Conservation (phyloP, 2,888 invertebrate genomes). For the Nymphalis c-album region DNA sequence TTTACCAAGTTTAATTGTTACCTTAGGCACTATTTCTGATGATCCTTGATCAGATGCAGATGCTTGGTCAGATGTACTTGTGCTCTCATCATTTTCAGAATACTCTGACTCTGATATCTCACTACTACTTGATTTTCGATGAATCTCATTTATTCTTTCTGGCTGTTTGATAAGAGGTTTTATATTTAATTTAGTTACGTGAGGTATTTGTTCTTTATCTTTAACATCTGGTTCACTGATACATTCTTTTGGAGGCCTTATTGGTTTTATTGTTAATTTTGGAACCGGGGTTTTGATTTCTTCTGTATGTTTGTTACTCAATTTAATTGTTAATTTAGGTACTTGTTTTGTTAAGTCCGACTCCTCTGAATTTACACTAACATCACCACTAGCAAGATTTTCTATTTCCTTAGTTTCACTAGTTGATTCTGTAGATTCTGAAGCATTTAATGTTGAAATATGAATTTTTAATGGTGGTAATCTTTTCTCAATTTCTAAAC, state of each 20-base stretch:
- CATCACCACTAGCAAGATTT: slow-evolving; percentile 45
- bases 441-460: slow-evolving; percentile 45
- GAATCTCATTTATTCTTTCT: slow-evolving; percentile 71
- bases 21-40: slow-evolving; percentile 69
- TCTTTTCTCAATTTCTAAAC: slow-evolving; percentile 20
- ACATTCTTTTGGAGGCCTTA: slow-evolving; percentile 51
- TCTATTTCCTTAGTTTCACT: slow-evolving; percentile 39
- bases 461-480: slow-evolving; percentile 52
- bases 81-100: slow-evolving; percentile 79
- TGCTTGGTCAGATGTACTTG: slow-evolving; percentile 71
- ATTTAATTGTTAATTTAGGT: slow-evolving; percentile 78
- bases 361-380: slow-evolving; percentile 37
- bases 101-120: slow-evolving; percentile 79
- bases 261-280: slow-evolving; percentile 69
- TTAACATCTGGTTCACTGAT: slow-evolving; percentile 46
- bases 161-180: slow-evolving; percentile 76
- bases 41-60: slow-evolving; percentile 70
- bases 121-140: slow-evolving; percentile 77
- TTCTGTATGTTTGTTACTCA: slow-evolving; percentile 63
- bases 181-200: slow-evolving; percentile 72
- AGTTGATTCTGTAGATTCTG: slow-evolving; percentile 39
- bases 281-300: slow-evolving; percentile 69
- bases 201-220: slow-evolving; percentile 64
- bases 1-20: slow-evolving; percentile 75
- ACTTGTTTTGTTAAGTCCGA: slow-evolving; percentile 63